phyloP scores from a whole-genome alignment of 1,140 invertebrate genomes.

The Tyrophagus putrescentiae region DNA sequence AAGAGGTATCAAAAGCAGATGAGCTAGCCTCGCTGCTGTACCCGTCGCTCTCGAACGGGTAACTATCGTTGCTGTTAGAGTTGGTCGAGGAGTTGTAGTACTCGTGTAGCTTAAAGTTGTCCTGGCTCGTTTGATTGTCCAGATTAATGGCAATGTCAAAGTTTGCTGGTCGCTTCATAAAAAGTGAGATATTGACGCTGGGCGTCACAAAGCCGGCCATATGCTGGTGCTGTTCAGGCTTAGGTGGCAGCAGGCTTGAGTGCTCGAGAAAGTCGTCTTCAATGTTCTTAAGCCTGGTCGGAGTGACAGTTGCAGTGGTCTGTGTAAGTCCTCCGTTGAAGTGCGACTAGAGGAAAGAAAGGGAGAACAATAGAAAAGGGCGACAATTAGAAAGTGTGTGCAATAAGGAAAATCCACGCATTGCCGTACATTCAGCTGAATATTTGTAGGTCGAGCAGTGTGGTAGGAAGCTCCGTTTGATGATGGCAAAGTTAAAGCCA shows the following conservation, averaged over 20 bases:
- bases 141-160: too few relatives aligned
- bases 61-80: constrained; percentile 14
- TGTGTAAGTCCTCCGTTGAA: constrained; percentile 45
- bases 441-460: not conserved
- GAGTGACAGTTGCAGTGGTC: constrained; percentile 79
- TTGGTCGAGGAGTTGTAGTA: not conserved
- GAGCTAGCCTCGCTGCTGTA: constrained; percentile 11
- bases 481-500: constrained; percentile 16
- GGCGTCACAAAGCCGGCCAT: constrained; percentile 83
- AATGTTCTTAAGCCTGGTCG: constrained; percentile 74
- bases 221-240: constrained; percentile 45
- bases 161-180: too few relatives aligned
- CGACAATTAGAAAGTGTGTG: not conserved
- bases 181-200: constrained; percentile 39
- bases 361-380: not conserved
- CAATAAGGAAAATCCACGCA: too few relatives aligned
- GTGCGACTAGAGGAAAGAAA: not conserved
- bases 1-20: not conserved
- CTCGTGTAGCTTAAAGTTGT: too few relatives aligned
- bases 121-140: too few relatives aligned
- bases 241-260: constrained; percentile 42
- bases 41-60: not conserved
- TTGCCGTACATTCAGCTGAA: constrained; percentile 1
- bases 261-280: constrained; percentile 49
- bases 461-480: not conserved